phyloP scores from a whole-genome alignment of 37 sponge, comb jelly and placozoan genomes.

The Mnemiopsis leidyi region DNA sequence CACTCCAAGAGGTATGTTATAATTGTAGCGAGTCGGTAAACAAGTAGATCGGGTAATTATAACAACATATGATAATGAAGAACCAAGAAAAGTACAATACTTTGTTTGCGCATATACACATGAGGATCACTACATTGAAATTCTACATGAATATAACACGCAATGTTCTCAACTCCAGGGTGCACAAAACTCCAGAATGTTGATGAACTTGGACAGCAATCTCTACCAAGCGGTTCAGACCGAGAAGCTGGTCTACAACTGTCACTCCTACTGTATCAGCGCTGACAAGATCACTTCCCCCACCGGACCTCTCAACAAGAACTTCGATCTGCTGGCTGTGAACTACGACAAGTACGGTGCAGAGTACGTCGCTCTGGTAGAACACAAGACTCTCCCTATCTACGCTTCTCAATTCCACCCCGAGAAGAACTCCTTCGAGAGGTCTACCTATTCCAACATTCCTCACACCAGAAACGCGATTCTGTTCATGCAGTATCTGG shows the following conservation, averaged over 20 bases:
- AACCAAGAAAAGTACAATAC: too few relatives aligned
- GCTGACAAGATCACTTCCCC: background rate
- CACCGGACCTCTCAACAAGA: background rate
- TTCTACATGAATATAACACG: too few relatives aligned
- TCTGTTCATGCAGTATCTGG: conserved; percentile 71
- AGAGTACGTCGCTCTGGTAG: conserved; percentile 11
- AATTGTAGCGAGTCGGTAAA: too few relatives aligned
- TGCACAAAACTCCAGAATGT: background rate
- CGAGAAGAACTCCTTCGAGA: conserved; percentile 89
- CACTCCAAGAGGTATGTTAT: background rate
- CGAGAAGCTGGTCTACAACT: conserved; percentile 1
- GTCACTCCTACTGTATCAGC: background rate
- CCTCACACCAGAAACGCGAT: conserved; percentile 78
- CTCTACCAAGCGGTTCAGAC: background rate
- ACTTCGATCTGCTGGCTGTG: background rate
- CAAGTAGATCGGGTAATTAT: background rate
- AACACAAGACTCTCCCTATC: conserved; percentile 72
- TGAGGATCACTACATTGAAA: too few relatives aligned
- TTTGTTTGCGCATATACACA: too few relatives aligned
- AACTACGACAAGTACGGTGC: background rate
- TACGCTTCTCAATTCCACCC: conserved; percentile 90
- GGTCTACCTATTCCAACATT: conserved; percentile 71
- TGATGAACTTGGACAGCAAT: background rate
- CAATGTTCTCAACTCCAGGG: background rate
- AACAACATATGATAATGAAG: too few relatives aligned